phyloP scores from a whole-genome alignment of 1,140 invertebrate species.

The Thalassaphorura encarpata region DNA sequence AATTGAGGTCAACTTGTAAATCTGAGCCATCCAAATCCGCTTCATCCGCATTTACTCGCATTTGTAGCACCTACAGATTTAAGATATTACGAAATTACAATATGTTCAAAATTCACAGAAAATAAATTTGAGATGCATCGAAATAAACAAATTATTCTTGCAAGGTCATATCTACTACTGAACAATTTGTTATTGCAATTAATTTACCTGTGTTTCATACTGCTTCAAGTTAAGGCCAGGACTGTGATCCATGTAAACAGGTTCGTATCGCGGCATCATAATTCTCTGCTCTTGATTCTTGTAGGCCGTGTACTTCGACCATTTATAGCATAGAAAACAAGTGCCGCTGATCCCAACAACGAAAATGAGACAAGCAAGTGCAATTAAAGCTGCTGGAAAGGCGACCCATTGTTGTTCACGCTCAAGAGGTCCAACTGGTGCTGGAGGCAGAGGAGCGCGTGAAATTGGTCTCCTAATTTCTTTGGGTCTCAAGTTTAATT shows the following conservation, averaged over 20 bases:
- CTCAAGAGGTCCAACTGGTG: conserved; percentile 25
- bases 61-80: conserved; percentile 56
- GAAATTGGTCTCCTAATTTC: conserved; percentile 56
- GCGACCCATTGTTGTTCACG: conserved; percentile 47
- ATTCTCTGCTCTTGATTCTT: conserved; percentile 62
- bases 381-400: conserved; percentile 74
- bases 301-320: conserved; percentile 77
- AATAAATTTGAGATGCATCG: conserved; percentile 4
- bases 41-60: conserved; percentile 54
- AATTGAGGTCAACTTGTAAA: conserved; percentile 53
- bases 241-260: conserved; percentile 28
- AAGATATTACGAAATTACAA: conserved; percentile 5
- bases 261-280: conserved; percentile 59
- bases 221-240: conserved; percentile 57
- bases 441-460: conserved; percentile 35
- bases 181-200: neutral
- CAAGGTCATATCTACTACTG: conserved; percentile 1
- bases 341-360: conserved; percentile 73
- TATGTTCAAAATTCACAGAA: no score
- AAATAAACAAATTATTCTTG: conserved; percentile 4
- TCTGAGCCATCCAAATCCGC: conserved; percentile 30
- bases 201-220: conserved; percentile 61
- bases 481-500: conserved; percentile 53
- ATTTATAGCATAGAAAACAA: conserved; percentile 81
- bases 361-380: conserved; percentile 74